Conservation (phyloP, 2,113 vertebrate genomes). For the Petaurus breviceps region DNA sequence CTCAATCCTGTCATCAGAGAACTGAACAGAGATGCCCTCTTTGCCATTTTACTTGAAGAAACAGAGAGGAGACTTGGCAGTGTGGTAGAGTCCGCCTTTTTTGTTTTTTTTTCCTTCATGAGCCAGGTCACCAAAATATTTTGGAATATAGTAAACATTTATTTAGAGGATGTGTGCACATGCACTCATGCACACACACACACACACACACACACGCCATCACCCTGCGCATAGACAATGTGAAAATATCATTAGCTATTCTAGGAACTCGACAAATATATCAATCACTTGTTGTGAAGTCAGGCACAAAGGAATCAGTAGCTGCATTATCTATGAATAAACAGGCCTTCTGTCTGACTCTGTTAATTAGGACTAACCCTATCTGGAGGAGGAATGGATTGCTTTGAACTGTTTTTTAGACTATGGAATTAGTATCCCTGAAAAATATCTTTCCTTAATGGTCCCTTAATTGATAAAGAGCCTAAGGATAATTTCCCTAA, state of each 20-base stretch:
- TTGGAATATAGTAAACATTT: too few species aligned
- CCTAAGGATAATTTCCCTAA: conserved; percentile 74
- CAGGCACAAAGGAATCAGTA: conserved; percentile 36
- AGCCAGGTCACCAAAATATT: neutral
- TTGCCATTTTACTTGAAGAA: neutral
- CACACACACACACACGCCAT: too few species aligned
- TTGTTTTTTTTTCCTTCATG: neutral
- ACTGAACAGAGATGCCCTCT: neutral
- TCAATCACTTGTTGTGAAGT: conserved; percentile 60
- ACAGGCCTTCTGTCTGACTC: conserved; percentile 51
- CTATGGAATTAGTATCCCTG: conserved; percentile 56
- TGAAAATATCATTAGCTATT: neutral
- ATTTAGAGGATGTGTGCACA: too few species aligned
- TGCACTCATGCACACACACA: too few species aligned
- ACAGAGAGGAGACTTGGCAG: neutral
- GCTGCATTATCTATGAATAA: conserved; percentile 45
- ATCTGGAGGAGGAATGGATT: conserved; percentile 62
- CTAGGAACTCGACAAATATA: conserved; percentile 33
- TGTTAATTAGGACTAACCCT: conserved; percentile 62
- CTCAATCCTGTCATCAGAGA: neutral
- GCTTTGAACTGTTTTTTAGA: conserved; percentile 64
- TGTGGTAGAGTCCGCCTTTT: neutral
- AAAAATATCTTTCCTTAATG: conserved; percentile 74
- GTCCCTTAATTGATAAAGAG: conserved; percentile 68
- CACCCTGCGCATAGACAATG: neutral